These are phyloP conservation scores for Rhinella marina DNA, from an alignment of 2,797 vertebrate genomes.

Conservation along the genomic window DNA sequence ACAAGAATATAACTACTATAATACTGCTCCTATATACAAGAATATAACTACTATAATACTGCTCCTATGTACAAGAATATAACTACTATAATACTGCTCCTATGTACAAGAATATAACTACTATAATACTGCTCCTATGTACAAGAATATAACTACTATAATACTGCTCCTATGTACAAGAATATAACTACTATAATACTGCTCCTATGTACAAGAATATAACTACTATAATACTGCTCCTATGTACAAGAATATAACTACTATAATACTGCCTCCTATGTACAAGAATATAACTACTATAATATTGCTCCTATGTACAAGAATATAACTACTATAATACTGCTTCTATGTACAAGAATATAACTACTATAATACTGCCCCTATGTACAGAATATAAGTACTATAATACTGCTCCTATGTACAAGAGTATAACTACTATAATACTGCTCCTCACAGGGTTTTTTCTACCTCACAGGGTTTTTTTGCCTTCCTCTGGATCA, in stretches of 20 bases:
- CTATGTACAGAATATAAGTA: too few relatives aligned
- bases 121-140: background rate
- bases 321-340: too few relatives aligned
- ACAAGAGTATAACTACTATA: background rate
- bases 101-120: background rate
- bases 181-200: slow-evolving; percentile 11
- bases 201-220: background rate
- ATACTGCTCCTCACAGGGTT: too few relatives aligned
- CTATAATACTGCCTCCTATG: too few relatives aligned
- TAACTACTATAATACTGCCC: too few relatives aligned
- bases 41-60: slow-evolving; percentile 1
- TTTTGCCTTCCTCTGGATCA: too few relatives aligned
- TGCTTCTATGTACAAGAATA: too few relatives aligned
- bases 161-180: background rate
- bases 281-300: background rate
- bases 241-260: too few relatives aligned
- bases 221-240: background rate
- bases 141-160: slow-evolving; percentile 8
- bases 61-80: background rate
- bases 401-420: background rate
- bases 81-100: background rate
- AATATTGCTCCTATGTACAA: too few relatives aligned
- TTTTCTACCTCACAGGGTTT: too few relatives aligned
- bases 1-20: slow-evolving; percentile 1
- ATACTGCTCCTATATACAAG: background rate